Evolutionary conservation across 35 echinoderm and acorn worm genomes (phyloP), one percentile per base, ranked within the genome.

Genomic region (Anneissia japonica): DNA sequence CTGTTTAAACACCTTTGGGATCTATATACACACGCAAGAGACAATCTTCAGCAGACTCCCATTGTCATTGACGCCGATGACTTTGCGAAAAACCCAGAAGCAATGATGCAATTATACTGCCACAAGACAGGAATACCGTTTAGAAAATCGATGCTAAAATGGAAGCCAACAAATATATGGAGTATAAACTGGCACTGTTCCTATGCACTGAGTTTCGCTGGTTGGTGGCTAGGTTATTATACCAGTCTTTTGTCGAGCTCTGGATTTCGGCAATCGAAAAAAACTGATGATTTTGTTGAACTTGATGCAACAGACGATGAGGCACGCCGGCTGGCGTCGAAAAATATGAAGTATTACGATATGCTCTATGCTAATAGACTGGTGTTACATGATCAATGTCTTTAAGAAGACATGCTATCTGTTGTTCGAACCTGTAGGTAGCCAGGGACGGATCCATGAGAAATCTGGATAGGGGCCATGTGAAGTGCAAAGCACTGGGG

Each of bases 61-160:
- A 37, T 91, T 46, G 35, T 91, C 0, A 78, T 91, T 10, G 89
- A 91, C 32, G 45, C 89, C 34, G 75, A 86, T 36, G 89, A 91
- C 72, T 32, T 91, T 37, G 21, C 40, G 75, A 16, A 45, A 4
- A 38, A 86, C 37, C 89, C 89, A 21, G 46, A 76, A 43, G 39
- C 34, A 34, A 81, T 86, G n/a, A 30, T 91, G 45, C 64, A 85
- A 16, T 31, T 36, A 10, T 80, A 55, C 84, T 91, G 89, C 64
- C 32, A 86, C 17, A 76, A 46, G 30, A 83, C 85, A 14, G 89
- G 84, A 4, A 35, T 86, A 64, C 83, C 89, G 0, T 91, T 86
- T 31, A 73, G 56, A 13, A 77, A 91, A 10, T 21, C 21, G 4
- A 75, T 91, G 0, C 77, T 91, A 0, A 55, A 23, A 13, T 86